Percentiles rank a stretch among this genome's conserved stretches.
These are phyloP conservation scores for Microctenopoma steveboyesi DNA, from an alignment of 2,797 vertebrate species.

Conservation along the genomic window DNA sequence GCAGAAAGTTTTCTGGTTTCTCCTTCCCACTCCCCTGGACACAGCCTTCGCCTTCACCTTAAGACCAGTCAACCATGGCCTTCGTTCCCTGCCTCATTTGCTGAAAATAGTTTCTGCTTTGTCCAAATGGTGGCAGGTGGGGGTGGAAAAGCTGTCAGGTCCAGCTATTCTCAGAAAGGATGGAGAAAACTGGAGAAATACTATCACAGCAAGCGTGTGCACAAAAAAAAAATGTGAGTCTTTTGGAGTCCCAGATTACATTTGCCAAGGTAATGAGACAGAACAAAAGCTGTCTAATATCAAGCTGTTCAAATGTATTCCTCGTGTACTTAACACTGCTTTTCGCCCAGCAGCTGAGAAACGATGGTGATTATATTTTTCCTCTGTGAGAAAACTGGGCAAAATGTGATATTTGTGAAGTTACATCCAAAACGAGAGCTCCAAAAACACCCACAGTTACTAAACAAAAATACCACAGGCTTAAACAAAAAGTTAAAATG, in stretches of 20 bases:
- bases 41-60: conserved; percentile 58
- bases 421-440: conserved; percentile 12
- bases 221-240: conserved; percentile 47
- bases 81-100: conserved; percentile 71
- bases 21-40: conserved; percentile 42
- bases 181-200: conserved; percentile 37
- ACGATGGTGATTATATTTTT: conserved; percentile 40
- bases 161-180: conserved; percentile 46
- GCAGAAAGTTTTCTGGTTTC: conserved; percentile 48
- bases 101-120: conserved; percentile 72
- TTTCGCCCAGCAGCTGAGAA: conserved; percentile 47
- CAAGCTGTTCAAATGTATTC: conserved; percentile 69
- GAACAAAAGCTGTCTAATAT: conserved; percentile 73
- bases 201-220: conserved; percentile 41
- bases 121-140: conserved; percentile 64
- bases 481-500: neutral
- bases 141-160: conserved; percentile 62
- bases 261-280: conserved; percentile 76
- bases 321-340: conserved; percentile 54
- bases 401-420: conserved; percentile 33
- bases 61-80: conserved; percentile 63
- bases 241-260: conserved; percentile 65
- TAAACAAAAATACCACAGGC: neutral
- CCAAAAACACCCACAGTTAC: neutral
- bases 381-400: conserved; percentile 9